Conservation (phyloP, 1,140 invertebrate species). For the Eriocheir sinensis region DNA sequence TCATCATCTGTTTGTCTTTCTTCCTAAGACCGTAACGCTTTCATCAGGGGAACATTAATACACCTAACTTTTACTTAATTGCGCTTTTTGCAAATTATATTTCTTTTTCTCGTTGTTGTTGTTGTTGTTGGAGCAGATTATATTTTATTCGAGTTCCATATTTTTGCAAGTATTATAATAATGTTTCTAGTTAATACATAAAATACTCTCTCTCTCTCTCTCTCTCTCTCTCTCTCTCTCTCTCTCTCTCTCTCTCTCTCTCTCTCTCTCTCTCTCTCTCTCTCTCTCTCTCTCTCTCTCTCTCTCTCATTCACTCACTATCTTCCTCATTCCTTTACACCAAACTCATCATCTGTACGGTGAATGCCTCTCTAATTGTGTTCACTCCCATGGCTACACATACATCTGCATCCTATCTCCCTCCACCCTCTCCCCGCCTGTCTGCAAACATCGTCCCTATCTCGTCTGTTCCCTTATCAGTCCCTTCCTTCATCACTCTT, state of each 20-base stretch:
- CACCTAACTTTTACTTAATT: no score
- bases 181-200: no score
- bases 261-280: background rate
- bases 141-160: no score
- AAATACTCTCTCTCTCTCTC: constrained; percentile 28
- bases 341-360: no score
- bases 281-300: background rate
- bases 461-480: background rate
- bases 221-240: constrained; percentile 41
- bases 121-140: no score
- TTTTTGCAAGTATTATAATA: no score
- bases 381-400: background rate
- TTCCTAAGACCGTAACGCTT: no score
- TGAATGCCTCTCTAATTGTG: background rate
- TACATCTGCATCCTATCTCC: background rate
- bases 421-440: background rate
- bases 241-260: constrained; percentile 5
- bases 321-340: background rate
- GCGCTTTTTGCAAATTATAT: no score
- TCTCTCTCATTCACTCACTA: background rate
- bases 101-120: no score
- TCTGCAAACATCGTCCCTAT: background rate
- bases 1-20: no score
- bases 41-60: no score
- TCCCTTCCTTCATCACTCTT: background rate